phyloP scores from a whole-genome alignment of 1,140 invertebrate species.

The Bombus confusus region DNA sequence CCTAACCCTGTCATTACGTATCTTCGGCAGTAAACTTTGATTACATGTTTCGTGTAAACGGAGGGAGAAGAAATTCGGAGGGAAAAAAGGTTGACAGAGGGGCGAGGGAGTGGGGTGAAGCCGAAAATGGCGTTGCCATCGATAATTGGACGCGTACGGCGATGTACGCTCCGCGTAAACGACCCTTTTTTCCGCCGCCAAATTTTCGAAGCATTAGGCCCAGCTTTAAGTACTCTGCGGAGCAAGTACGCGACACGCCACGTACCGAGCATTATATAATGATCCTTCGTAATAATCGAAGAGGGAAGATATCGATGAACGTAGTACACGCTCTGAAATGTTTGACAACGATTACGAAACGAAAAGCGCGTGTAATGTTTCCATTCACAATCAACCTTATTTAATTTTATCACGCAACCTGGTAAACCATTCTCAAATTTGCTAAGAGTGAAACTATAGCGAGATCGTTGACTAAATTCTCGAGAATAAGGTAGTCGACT shows the following conservation, averaged over 20 bases:
- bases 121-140: conserved; percentile 46
- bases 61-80: conserved; percentile 17
- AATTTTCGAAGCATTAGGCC: background rate
- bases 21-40: conserved; percentile 65
- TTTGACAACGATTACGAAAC: background rate
- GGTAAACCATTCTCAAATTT: background rate
- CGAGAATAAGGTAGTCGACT: background rate
- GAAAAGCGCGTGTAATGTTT: background rate
- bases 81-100: background rate
- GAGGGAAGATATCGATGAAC: background rate
- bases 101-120: no score
- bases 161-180: background rate
- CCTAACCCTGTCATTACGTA: conserved; percentile 65
- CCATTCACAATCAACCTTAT: no score
- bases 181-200: conserved; percentile 3
- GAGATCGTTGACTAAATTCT: background rate
- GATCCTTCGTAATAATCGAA: background rate
- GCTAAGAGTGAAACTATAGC: background rate
- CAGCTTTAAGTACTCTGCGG: background rate
- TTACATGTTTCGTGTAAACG: conserved; percentile 57
- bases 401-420: background rate
- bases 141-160: conserved; percentile 45
- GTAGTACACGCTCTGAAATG: background rate
- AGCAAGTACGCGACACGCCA: background rate
- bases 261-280: background rate